Evolutionary conservation across 2,113 vertebrate genomes (phyloP), one percentile per base, ranked within the genome.

Genomic region (Eulemur rufifrons): DNA sequence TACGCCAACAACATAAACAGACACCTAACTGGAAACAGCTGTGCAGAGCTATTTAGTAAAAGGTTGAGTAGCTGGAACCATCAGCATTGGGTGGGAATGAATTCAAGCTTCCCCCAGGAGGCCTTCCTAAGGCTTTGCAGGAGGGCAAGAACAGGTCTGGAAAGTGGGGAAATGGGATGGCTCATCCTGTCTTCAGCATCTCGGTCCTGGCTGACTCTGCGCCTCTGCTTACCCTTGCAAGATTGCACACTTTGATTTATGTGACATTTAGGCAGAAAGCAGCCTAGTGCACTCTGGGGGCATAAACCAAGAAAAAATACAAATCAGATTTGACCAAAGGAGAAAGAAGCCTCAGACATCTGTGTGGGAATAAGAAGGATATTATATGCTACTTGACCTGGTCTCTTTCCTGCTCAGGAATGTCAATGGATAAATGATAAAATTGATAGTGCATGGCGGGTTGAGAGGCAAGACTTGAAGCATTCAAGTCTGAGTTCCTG

Each of bases 1-100:
- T 71, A 85, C 6, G 4, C 84, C 86, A 95, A 89, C 61, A 91
- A 73, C 74, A 64, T 81, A 95, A 94, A 94, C 29, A 89, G 74
- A 95, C 52, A 78, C 56, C 52, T 97, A 97, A 97, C 93, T 47
- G 54, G 86, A 96, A 98, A 94, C 97, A 96, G 95, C 97, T 97
- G 95, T 91, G 89, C 69, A 54, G 21, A 94, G 29, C 56, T 56
- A 68, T 76, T 97, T 54, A 54, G 85, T 88, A 37, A 92, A 95
- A 95, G 42, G 17, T 83, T 91, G 89, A 87, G 68, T 86, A 78
- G 86, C 91, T 96, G 91, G 50, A 97, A 54, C 27, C 66, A 95
- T 89, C 37, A 52, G 73, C 56, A 77, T n/a, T 78, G 84, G 82
- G 87, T 97, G 90, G 88, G 80, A 95, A 91, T 52, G 83, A 94